These are phyloP conservation scores for Cylas formicarius DNA, from an alignment of 1,140 invertebrate species.

Conservation along the genomic window DNA sequence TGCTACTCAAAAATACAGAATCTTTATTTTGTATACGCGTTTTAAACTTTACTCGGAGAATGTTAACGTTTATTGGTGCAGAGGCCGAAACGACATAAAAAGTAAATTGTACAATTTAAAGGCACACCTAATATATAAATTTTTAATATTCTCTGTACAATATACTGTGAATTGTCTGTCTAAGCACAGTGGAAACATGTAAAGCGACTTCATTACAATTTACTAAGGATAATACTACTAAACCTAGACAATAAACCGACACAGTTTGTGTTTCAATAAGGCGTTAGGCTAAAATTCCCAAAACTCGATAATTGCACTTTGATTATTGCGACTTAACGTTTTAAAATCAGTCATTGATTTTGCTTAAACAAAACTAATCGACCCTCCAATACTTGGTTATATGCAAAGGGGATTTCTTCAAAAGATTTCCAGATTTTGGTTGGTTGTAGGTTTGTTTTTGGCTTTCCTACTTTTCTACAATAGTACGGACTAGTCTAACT, in stretches of 20 bases:
- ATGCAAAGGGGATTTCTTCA: no score
- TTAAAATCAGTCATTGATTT: no score
- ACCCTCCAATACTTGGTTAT: no score
- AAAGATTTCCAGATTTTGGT: no score
- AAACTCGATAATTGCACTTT: conserved; percentile 24
- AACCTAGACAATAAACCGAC: no score
- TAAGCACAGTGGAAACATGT: conserved; percentile 10
- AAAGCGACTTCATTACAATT: conserved; percentile 14
- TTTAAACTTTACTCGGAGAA: no score
- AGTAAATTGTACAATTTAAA: conserved; percentile 38
- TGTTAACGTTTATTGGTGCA: conserved; percentile 22
- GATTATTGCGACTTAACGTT: conserved; percentile 20
- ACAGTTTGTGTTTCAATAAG: background rate
- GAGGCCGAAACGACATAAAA: conserved; percentile 23
- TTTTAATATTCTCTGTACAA: conserved; percentile 27
- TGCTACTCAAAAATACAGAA: no score
- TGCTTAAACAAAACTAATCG: no score
- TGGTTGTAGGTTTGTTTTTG: no score
- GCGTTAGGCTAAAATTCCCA: conserved; percentile 13
- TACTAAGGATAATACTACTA: conserved; percentile 10
- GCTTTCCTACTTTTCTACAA: no score
- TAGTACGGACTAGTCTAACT: no score
- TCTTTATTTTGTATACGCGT: background rate
- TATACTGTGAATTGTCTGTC: conserved; percentile 4
- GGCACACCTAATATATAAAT: conserved; percentile 38